These are phyloP conservation scores for Drosophila atripex DNA, from an alignment of 2,888 invertebrate genomes.

Conservation along the genomic window DNA sequence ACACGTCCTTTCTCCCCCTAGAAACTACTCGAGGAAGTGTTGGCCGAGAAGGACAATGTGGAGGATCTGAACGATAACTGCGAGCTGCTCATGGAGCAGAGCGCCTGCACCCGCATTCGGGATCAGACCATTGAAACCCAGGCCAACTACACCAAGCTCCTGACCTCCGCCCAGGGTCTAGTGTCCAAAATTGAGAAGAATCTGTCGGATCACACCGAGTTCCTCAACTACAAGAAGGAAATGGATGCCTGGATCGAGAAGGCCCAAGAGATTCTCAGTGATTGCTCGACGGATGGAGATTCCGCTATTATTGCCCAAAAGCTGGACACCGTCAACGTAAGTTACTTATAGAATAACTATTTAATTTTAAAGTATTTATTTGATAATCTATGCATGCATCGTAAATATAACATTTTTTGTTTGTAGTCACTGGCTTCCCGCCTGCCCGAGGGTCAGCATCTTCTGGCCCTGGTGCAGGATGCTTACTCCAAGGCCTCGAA, in stretches of 20 bases:
- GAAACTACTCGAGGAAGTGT: constrained; percentile 90
- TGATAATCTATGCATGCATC: background rate
- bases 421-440: constrained; percentile 85
- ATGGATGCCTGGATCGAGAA: constrained; percentile 93
- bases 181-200: constrained; percentile 95
- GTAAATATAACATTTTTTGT: background rate
- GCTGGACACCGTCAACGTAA: constrained; percentile 90
- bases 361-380: constrained; percentile 2
- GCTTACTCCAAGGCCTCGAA: constrained; percentile 93
- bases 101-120: constrained; percentile 92
- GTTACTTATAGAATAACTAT: constrained; percentile 43
- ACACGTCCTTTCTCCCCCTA: constrained; percentile 37
- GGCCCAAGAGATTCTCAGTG: constrained; percentile 92
- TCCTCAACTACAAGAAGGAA: constrained; percentile 93
- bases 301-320: constrained; percentile 91
- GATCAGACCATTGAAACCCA: constrained; percentile 94
- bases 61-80: constrained; percentile 94
- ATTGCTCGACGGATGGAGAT: constrained; percentile 92
- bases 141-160: constrained; percentile 90
- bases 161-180: constrained; percentile 91
- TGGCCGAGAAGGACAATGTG: constrained; percentile 89
- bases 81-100: constrained; percentile 93
- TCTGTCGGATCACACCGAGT: constrained; percentile 95
- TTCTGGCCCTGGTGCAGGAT: constrained; percentile 92
- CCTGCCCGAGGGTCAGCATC: constrained; percentile 93